Evolutionary conservation across 2,888 invertebrate species (phyloP).

Genomic region (Vandiemenella viatica): DNA sequence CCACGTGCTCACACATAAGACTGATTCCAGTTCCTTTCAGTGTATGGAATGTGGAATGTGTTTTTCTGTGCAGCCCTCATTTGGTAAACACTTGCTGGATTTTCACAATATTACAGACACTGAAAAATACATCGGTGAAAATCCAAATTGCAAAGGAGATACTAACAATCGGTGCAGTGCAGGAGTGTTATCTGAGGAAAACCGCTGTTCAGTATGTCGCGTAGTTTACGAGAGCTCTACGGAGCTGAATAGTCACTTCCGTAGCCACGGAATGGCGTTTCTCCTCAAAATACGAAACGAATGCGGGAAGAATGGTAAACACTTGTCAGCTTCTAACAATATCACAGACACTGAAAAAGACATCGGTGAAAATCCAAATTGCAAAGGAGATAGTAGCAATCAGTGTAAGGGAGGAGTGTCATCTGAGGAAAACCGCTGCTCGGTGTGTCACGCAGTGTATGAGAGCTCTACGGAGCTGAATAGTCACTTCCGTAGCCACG

Average conservation of each 20-base stretch:
- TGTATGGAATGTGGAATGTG: slow-evolving; percentile 68
- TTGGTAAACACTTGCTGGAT: slow-evolving; percentile 54
- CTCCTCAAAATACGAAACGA: slow-evolving; percentile 23
- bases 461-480: no score
- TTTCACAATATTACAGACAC: slow-evolving; percentile 50
- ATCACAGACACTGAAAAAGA: no score
- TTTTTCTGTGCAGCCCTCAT: slow-evolving; percentile 56
- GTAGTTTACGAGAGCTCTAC: slow-evolving; percentile 43
- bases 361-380: no score
- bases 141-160: slow-evolving; percentile 37
- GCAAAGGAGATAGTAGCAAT: no score
- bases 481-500: no score
- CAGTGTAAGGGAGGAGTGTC: no score
- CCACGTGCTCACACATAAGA: slow-evolving; percentile 25
- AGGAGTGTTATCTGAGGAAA: slow-evolving; percentile 23
- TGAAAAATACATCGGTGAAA: slow-evolving; percentile 41
- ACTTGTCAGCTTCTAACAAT: no score
- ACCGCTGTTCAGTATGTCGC: slow-evolving; percentile 61
- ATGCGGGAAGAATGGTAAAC: no score
- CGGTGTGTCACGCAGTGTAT: no score
- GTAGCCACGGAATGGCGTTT: slow-evolving; percentile 76
- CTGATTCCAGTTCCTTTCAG: slow-evolving; percentile 28
- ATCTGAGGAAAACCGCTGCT: no score
- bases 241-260: slow-evolving; percentile 46
- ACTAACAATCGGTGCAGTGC: slow-evolving; percentile 23